Evolutionary conservation across 2,113 vertebrate genomes (phyloP).

Genomic region (Pedetes capensis): DNA sequence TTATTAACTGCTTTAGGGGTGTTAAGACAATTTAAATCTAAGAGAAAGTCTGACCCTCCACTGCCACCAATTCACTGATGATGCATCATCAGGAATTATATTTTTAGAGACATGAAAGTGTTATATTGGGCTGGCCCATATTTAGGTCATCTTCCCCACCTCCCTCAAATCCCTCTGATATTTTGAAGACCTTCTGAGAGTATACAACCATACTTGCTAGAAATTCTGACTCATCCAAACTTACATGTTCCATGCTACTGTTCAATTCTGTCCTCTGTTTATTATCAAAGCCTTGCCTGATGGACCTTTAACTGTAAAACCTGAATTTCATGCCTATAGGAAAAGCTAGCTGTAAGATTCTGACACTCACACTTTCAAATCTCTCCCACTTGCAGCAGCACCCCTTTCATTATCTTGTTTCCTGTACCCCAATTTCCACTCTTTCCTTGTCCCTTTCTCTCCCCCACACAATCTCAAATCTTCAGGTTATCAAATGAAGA

Average conservation of each 20-base stretch:
- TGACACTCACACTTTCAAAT: neutral
- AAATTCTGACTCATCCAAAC: slow-evolving; percentile 19
- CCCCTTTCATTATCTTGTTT: neutral
- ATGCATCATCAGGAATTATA: slow-evolving; percentile 3
- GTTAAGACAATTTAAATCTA: slow-evolving; percentile 33
- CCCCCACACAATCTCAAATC: neutral
- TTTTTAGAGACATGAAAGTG: slow-evolving; percentile 53
- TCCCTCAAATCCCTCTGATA: neutral
- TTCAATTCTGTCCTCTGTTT: neutral
- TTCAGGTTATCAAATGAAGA: neutral
- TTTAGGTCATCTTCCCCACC: slow-evolving; percentile 11
- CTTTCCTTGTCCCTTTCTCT: neutral
- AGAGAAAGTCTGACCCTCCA: slow-evolving; percentile 10
- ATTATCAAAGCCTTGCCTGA: neutral
- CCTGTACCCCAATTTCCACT: neutral
- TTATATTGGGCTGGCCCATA: neutral
- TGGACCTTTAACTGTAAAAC: neutral
- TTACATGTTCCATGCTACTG: neutral
- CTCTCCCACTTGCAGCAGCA: neutral
- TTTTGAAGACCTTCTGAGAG: neutral
- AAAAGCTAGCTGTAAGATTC: neutral
- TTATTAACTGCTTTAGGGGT: slow-evolving; percentile 33
- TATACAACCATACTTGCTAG: neutral
- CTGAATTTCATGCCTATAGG: neutral
- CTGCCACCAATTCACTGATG: neutral